These are phyloP conservation scores for Euzophera pinguis DNA, from an alignment of 2,888 invertebrate species.

Conservation along the genomic window DNA sequence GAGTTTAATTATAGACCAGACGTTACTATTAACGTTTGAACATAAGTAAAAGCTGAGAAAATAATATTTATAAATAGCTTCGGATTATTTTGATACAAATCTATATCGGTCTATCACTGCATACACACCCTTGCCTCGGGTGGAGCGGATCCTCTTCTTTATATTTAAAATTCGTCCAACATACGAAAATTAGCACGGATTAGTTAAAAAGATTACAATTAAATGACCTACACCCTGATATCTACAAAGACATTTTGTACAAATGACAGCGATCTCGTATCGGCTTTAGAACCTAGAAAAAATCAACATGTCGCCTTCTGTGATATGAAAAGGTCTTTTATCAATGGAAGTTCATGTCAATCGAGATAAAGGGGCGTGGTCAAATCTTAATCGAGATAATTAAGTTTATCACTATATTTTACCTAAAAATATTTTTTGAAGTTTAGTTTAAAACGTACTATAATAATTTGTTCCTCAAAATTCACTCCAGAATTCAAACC, in stretches of 20 bases:
- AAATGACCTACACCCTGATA: slow-evolving; percentile 79
- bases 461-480: neutral
- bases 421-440: neutral
- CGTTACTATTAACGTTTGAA: slow-evolving; percentile 79
- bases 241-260: slow-evolving; percentile 79
- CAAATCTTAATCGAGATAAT: slow-evolving; percentile 50
- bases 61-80: slow-evolving; percentile 81
- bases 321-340: slow-evolving; percentile 67
- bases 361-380: slow-evolving; percentile 54
- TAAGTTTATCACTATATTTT: slow-evolving; percentile 19
- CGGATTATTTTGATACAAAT: slow-evolving; percentile 79
- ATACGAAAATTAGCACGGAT: slow-evolving; percentile 70
- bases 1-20: slow-evolving; percentile 76
- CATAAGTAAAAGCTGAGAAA: slow-evolving; percentile 80
- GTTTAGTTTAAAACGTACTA: too few relatives aligned
- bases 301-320: slow-evolving; percentile 78
- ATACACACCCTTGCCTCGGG: slow-evolving; percentile 78
- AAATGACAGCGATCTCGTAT: slow-evolving; percentile 77
- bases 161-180: slow-evolving; percentile 57
- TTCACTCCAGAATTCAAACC: too few relatives aligned
- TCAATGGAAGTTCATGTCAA: slow-evolving; percentile 59
- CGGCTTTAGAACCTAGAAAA: slow-evolving; percentile 79
- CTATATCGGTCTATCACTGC: slow-evolving; percentile 74
- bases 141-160: slow-evolving; percentile 73
- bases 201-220: slow-evolving; percentile 69